Percentiles rank a stretch among this genome's conserved stretches.
phyloP scores from a whole-genome alignment of 2,888 invertebrate genomes.

The Dynastes maya region DNA sequence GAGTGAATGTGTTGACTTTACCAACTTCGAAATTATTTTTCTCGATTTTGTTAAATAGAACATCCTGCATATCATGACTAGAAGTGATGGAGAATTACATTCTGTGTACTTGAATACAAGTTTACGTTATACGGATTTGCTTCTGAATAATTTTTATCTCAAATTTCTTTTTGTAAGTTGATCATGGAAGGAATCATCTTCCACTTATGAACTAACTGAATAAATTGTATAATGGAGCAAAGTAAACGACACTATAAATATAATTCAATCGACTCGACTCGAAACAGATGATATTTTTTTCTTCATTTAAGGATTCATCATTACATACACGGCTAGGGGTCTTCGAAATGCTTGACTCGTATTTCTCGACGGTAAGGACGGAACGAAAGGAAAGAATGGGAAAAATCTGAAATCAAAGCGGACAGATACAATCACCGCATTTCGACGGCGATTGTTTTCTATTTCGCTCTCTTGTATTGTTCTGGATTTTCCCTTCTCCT shows the following conservation, averaged over 20 bases:
- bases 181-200: too few relatives aligned
- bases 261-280: neutral
- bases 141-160: too few relatives aligned
- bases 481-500: constrained; percentile 21
- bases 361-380: constrained; percentile 15
- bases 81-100: too few relatives aligned
- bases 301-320: constrained; percentile 5
- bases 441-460: constrained; percentile 35
- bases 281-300: neutral
- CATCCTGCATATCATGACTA: too few relatives aligned
- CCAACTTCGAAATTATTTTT: too few relatives aligned
- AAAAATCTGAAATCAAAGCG: constrained; percentile 35
- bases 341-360: constrained; percentile 18
- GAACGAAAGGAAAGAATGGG: constrained; percentile 12
- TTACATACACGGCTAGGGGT: constrained; percentile 10
- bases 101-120: too few relatives aligned
- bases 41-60: too few relatives aligned
- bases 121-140: too few relatives aligned
- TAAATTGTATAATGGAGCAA: neutral
- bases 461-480: constrained; percentile 34
- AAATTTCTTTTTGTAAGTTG: too few relatives aligned
- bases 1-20: too few relatives aligned
- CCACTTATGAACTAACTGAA: too few relatives aligned
- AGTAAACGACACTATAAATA: neutral
- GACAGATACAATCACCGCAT: constrained; percentile 43